Conservation (phyloP, 2,888 invertebrate species). For the Tinea trinotella region DNA sequence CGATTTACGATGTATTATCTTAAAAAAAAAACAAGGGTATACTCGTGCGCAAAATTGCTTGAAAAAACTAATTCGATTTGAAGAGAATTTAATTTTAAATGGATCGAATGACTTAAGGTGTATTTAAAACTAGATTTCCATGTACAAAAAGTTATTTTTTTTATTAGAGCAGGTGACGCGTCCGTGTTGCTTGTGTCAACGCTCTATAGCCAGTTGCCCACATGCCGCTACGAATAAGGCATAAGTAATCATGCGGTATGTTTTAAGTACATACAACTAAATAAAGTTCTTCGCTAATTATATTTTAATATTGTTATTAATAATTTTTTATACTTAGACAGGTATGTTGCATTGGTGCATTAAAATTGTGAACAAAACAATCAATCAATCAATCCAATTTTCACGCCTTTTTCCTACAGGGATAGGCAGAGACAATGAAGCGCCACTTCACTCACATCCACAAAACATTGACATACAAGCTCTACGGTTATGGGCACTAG, state of each 20-base stretch:
- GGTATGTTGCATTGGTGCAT: background rate
- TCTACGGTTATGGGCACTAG: no score
- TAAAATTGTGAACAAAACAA: slow-evolving; percentile 38
- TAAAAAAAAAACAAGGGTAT: background rate
- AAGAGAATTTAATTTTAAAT: slow-evolving; percentile 1
- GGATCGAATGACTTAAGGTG: slow-evolving; percentile 22
- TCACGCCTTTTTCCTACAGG: no score
- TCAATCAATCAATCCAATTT: no score
- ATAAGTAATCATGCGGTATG: slow-evolving; percentile 63
- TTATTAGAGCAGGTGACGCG: slow-evolving; percentile 62
- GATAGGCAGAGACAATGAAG: no score
- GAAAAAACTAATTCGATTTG: slow-evolving; percentile 6
- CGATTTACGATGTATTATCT: background rate
- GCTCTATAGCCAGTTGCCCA: slow-evolving; percentile 65
- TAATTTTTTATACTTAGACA: background rate
- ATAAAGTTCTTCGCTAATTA: background rate
- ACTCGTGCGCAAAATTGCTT: background rate
- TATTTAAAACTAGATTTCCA: slow-evolving; percentile 56
- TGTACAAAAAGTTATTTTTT: slow-evolving; percentile 47
- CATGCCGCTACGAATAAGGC: slow-evolving; percentile 67
- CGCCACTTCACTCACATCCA: no score
- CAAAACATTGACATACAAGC: no score
- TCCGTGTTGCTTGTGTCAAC: slow-evolving; percentile 69
- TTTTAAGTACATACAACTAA: slow-evolving; percentile 18
- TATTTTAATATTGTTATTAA: background rate